Base-by-base conservation (phyloP, 1,140 invertebrate genomes). In the Hermatobates lingyangjiaoensis region DNA sequence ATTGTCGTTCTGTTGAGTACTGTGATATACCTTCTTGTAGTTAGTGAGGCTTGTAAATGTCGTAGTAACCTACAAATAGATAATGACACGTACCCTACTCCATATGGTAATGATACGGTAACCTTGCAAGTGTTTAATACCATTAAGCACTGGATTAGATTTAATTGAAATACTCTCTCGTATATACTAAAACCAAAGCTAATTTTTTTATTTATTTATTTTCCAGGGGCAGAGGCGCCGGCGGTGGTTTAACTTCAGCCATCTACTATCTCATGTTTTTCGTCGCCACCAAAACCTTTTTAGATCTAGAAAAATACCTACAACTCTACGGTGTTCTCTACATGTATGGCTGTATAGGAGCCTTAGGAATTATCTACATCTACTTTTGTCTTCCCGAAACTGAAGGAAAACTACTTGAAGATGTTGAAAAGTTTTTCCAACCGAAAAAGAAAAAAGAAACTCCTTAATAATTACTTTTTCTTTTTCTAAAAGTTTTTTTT, bases 301-400 rank as follows among this genome's bases (percentile, higher is more conserved):
- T 58, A n/a, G 27, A 51, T 15, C 24, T 57, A 12, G 34, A 57
- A 44, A 14, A 28, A 3, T 49, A 46, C 28, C 20, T 62, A 12
- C 28, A 38, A 1, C 34, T 59, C 0, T 44, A 52, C 3, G 57
- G 59, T 26, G 23, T 58, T 4, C 60, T 57, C 50, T 53, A 54
- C 48, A 39, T 60, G 4, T 61, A 62, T 20, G 56, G 54, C 7
- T 23, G 27, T 1, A 46, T 59, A 3, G 47, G 53, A 5, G 12
- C 57, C 4, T 2, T 55, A 12, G 59, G 59, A 3, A 26, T 58
- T 10, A 10, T 55, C 15, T 62, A 54, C 45, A 38, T 62, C 7
- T 59, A 57, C 40, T 53, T 55, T 20, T 49, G 23, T 42, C 45
- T 62, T 21, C 59, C 59, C 18, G 60, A 61, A 45, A 61, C 60